These are phyloP conservation scores for Saturnia japonica DNA, from an alignment of 2,888 invertebrate genomes.

Conservation along the genomic window DNA sequence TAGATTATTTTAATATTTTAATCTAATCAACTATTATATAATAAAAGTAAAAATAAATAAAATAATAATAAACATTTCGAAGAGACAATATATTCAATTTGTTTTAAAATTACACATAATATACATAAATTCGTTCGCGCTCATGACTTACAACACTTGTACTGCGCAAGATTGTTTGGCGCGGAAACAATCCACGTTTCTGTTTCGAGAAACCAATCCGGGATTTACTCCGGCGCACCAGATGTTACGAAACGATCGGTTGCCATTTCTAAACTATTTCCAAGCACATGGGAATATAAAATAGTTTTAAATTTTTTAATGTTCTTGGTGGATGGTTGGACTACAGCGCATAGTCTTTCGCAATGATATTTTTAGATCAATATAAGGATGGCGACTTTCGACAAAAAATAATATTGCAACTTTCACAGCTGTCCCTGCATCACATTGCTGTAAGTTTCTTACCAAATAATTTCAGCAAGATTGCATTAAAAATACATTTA, in stretches of 20 bases:
- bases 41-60: no score
- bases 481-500: no score
- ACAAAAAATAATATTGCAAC: no score
- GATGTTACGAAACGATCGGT: not conserved
- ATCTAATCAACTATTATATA: no score
- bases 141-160: not conserved
- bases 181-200: not conserved
- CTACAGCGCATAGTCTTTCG: not conserved
- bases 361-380: not conserved
- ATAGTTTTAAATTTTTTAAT: not conserved
- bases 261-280: not conserved
- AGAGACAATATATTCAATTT: no score
- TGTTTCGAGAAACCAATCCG: constrained; percentile 5
- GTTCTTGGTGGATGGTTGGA: not conserved
- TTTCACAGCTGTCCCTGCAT: not conserved
- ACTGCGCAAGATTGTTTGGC: constrained; percentile 5
- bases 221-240: constrained; percentile 1
- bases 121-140: not conserved
- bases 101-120: no score
- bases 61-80: no score
- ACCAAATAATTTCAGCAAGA: no score
- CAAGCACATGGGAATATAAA: not conserved
- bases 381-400: no score
- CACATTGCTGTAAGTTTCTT: not conserved
- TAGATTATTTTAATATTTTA: no score